Evolutionary conservation across 2,797 vertebrate genomes (phyloP).

Genomic region (Parotocinclus haroldoi): DNA sequence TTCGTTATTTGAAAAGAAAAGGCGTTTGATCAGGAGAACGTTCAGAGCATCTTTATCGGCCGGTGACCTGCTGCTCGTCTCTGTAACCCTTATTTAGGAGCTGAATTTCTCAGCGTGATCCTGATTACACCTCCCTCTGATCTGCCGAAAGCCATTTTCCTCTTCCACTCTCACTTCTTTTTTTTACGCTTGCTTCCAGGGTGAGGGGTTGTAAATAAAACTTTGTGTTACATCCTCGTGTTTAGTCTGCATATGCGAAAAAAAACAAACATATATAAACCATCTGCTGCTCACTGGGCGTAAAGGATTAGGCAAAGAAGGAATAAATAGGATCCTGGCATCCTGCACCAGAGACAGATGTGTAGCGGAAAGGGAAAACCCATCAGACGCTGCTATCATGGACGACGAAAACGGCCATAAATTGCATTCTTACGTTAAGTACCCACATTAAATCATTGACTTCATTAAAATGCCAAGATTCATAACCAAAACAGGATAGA

Average conservation of each 20-base stretch:
- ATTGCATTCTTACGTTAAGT: too few species aligned
- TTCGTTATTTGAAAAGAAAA: background rate
- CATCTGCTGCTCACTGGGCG: background rate
- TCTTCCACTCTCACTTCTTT: background rate
- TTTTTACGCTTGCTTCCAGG: background rate
- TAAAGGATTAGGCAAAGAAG: slow-evolving; percentile 28
- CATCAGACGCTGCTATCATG: too few species aligned
- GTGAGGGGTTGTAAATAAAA: too few species aligned
- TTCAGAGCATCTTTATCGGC: background rate
- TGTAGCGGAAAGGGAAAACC: too few species aligned
- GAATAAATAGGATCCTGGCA: slow-evolving; percentile 50
- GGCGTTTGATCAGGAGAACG: background rate
- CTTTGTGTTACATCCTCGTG: background rate
- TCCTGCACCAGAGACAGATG: slow-evolving; percentile 67
- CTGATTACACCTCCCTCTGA: too few species aligned
- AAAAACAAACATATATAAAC: background rate
- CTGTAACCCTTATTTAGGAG: too few species aligned
- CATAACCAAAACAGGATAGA: too few species aligned
- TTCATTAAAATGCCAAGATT: too few species aligned
- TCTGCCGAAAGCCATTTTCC: background rate
- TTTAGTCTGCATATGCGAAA: background rate
- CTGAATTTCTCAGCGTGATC: too few species aligned
- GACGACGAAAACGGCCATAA: too few species aligned
- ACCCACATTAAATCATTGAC: too few species aligned
- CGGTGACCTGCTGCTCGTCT: too few species aligned